Evolutionary conservation across 2,113 vertebrate genomes (phyloP).

Genomic region (Eclectus roratus): DNA sequence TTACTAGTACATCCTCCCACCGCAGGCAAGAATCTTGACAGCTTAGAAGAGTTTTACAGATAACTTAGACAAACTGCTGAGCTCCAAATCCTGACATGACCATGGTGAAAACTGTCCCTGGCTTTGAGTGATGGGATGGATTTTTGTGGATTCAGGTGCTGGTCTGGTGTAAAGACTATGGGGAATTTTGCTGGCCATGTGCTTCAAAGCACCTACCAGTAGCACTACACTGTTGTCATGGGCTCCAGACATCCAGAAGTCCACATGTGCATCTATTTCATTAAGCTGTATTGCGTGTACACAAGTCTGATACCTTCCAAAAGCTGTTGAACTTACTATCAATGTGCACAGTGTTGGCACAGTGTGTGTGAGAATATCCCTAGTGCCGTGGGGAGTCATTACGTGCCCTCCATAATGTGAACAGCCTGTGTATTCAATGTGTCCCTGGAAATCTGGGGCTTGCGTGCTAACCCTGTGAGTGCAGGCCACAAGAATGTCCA

Average conservation of each 20-base stretch:
- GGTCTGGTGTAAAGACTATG: background rate
- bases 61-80: background rate
- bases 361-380: background rate
- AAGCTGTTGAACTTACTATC: background rate
- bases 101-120: background rate
- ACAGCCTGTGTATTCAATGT: background rate
- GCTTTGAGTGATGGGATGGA: background rate
- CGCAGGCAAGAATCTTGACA: background rate
- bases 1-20: background rate
- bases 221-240: background rate
- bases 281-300: background rate
- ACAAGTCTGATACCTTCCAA: background rate
- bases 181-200: background rate
- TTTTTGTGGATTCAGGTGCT: background rate
- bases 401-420: background rate
- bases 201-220: background rate
- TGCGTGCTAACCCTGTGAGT: background rate
- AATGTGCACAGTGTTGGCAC: background rate
- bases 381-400: accelerated
- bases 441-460: background rate
- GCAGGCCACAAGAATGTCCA: background rate
- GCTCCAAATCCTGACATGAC: background rate
- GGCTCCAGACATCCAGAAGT: background rate
- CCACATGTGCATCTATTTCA: background rate
- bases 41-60: background rate